These are phyloP conservation scores for Chironomus tentans DNA, from an alignment of 2,888 invertebrate species.

Conservation along the genomic window DNA sequence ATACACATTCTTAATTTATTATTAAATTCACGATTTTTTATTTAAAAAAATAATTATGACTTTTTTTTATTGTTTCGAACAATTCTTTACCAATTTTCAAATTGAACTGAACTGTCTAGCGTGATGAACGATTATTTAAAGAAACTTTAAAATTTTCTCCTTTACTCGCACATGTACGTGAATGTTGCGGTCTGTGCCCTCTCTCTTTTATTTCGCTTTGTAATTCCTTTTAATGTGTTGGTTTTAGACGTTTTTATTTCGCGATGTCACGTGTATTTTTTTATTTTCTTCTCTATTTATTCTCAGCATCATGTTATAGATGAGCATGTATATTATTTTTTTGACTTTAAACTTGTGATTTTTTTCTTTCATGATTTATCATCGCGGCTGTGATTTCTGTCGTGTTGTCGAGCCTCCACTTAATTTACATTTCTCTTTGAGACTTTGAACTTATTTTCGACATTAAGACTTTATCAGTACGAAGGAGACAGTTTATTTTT, in stretches of 20 bases:
- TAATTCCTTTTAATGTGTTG: background rate
- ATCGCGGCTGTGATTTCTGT: too few relatives aligned
- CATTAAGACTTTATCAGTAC: too few relatives aligned
- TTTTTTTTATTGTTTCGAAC: background rate
- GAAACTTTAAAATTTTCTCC: constrained; percentile 16
- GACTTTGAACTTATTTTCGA: too few relatives aligned
- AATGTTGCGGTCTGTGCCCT: background rate
- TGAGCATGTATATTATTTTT: too few relatives aligned
- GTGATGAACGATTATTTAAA: constrained; percentile 22
- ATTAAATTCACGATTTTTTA: background rate
- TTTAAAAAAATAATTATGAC: too few relatives aligned
- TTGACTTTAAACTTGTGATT: too few relatives aligned
- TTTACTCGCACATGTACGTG: background rate
- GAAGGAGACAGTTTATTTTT: too few relatives aligned
- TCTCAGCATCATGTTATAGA: background rate
- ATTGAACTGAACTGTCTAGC: constrained; percentile 1
- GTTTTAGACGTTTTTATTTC: background rate
- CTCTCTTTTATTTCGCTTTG: background rate
- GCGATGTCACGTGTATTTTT: background rate
- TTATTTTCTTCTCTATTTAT: background rate
- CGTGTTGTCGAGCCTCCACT: too few relatives aligned
- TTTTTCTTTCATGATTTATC: too few relatives aligned
- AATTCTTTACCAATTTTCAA: background rate
- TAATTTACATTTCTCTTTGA: too few relatives aligned
- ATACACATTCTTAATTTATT: constrained; percentile 10